Percentiles rank a stretch among this genome's conserved stretches.
These are phyloP conservation scores for Argyresthia albistria DNA, from an alignment of 2,888 invertebrate species.

Conservation along the genomic window DNA sequence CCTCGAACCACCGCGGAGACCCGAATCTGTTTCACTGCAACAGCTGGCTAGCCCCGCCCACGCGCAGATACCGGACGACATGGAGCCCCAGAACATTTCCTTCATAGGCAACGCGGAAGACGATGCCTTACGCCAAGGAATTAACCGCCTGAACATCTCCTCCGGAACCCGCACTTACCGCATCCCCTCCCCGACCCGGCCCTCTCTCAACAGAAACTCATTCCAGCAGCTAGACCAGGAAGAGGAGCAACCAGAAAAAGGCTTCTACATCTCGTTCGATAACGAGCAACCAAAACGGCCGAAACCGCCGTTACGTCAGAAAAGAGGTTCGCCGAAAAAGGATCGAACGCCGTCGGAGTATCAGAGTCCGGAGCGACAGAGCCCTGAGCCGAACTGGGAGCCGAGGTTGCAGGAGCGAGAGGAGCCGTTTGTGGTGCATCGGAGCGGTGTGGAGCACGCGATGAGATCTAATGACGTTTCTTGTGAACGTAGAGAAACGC, in stretches of 20 bases:
- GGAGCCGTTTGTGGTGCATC: slow-evolving; percentile 31
- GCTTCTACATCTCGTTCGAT: slow-evolving; percentile 95
- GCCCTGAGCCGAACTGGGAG: slow-evolving; percentile 19
- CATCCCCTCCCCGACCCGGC: slow-evolving; percentile 90
- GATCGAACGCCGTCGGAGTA: slow-evolving; percentile 54
- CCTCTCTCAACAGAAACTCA: slow-evolving; percentile 78
- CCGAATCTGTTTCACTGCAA: slow-evolving; percentile 62
- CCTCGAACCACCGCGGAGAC: slow-evolving; percentile 22
- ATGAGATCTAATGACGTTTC: slow-evolving; percentile 25
- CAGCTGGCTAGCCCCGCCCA: slow-evolving; percentile 72
- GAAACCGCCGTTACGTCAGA: slow-evolving; percentile 87
- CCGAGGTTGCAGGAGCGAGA: slow-evolving; percentile 26
- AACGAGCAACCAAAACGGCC: slow-evolving; percentile 90
- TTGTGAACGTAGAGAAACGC: slow-evolving; percentile 27
- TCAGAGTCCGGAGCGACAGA: slow-evolving; percentile 15
- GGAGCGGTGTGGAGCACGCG: slow-evolving; percentile 15
- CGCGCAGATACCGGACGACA: slow-evolving; percentile 83
- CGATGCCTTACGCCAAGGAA: slow-evolving; percentile 74
- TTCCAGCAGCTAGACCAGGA: slow-evolving; percentile 73
- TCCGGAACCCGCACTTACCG: slow-evolving; percentile 91
- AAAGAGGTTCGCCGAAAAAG: slow-evolving; percentile 84
- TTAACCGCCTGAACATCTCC: slow-evolving; percentile 86
- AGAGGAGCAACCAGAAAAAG: slow-evolving; percentile 77
- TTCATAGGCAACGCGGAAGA: slow-evolving; percentile 84
- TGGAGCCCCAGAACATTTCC: slow-evolving; percentile 95